Evolutionary conservation across 2,797 vertebrate species (phyloP).

Genomic region (Leptodactylus fallax): DNA sequence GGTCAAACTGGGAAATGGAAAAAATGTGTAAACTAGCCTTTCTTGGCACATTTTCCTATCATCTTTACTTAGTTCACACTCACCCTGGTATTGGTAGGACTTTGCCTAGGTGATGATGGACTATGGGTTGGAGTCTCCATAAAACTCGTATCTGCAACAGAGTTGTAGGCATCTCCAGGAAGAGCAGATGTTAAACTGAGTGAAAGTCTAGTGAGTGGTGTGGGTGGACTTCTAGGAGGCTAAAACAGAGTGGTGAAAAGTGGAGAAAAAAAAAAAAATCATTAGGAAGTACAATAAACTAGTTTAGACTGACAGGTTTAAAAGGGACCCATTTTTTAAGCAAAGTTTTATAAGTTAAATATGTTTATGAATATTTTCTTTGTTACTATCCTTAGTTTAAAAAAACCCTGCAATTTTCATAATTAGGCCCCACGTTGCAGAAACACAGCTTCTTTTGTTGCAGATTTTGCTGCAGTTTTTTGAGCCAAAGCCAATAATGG

Average conservation of each 20-base stretch:
- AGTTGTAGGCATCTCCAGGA: conserved; percentile 91
- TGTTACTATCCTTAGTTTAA: too few relatives aligned
- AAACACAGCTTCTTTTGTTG: too few relatives aligned
- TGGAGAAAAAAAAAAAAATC: not conserved
- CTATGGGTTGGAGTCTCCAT: conserved; percentile 28
- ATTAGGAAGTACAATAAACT: not conserved
- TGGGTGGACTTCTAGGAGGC: conserved; percentile 49
- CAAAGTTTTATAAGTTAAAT: too few relatives aligned
- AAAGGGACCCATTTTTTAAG: too few relatives aligned
- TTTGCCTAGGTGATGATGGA: not conserved
- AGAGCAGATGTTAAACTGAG: conserved; percentile 88
- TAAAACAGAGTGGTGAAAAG: not conserved
- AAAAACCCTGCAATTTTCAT: too few relatives aligned
- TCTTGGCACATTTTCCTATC: not conserved
- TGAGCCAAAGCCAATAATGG: too few relatives aligned
- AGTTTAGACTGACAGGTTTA: not conserved
- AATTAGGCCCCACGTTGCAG: too few relatives aligned
- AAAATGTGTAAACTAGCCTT: not conserved
- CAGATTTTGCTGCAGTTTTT: too few relatives aligned
- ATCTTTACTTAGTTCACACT: not conserved
- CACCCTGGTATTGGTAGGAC: not conserved
- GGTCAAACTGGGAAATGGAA: conserved; percentile 50
- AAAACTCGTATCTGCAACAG: conserved; percentile 79
- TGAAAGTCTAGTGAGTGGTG: conserved; percentile 77
- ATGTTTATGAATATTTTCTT: too few relatives aligned